Evolutionary conservation across 2,797 vertebrate genomes (phyloP).

Genomic region (Lophius americanus): DNA sequence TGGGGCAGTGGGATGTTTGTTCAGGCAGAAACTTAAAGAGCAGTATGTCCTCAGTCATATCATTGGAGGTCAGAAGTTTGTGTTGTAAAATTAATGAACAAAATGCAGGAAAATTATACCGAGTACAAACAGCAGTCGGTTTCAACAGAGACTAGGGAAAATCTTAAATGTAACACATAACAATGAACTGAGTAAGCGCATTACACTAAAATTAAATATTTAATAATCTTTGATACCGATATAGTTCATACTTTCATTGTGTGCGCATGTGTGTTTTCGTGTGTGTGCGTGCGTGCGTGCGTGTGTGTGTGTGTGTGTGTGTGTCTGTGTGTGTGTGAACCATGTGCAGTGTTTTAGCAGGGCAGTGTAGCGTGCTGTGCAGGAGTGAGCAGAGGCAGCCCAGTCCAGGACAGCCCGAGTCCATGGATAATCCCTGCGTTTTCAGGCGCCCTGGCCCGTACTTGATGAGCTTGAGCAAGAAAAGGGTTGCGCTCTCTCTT

Average conservation of each 20-base stretch:
- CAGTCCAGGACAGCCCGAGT: conserved; percentile 72
- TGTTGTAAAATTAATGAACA: background rate
- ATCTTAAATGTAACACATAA: background rate
- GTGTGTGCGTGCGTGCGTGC: conserved; percentile 28
- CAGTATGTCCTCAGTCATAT: conserved; percentile 7
- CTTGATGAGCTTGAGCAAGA: conserved; percentile 99
- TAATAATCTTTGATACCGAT: background rate
- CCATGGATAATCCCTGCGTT: conserved; percentile 96
- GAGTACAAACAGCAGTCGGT: background rate
- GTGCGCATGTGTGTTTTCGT: conserved; percentile 38
- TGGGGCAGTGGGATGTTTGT: conserved; percentile 8
- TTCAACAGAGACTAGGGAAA: background rate
- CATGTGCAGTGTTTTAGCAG: conserved; percentile 73
- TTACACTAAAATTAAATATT: background rate
- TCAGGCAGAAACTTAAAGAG: conserved; percentile 18
- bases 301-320: conserved; percentile 38
- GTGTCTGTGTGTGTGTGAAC: conserved; percentile 76
- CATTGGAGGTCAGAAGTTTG: conserved; percentile 11
- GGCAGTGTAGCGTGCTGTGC: conserved; percentile 86
- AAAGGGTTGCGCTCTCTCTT: conserved; percentile 83
- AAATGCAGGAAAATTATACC: background rate
- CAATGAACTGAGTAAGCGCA: background rate
- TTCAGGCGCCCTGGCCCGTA: conserved; percentile 99
- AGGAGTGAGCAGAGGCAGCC: conserved; percentile 87
- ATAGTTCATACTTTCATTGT: background rate